A percentile compares a stretch with the other conserved stretches of the same genome.
Conservation (phyloP, 2,113 vertebrate species). For the Callopanchax toddi region DNA sequence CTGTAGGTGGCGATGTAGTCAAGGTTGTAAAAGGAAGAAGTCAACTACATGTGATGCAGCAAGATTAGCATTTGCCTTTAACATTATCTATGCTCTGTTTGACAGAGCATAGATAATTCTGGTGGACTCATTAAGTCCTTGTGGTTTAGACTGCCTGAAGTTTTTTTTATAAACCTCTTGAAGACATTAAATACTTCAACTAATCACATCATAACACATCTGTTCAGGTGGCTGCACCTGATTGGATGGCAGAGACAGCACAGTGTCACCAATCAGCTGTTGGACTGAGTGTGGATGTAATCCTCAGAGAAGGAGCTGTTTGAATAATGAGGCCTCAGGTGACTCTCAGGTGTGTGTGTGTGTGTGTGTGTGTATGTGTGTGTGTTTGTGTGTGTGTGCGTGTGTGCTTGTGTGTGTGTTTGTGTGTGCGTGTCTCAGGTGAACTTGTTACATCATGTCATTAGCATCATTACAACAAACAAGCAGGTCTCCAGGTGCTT, state of each 20-base stretch:
- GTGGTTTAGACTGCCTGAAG: no score
- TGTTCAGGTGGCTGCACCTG: not conserved
- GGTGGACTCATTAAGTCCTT: no score
- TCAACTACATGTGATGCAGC: no score
- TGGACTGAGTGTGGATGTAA: conserved; percentile 5
- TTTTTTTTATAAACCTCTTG: no score
- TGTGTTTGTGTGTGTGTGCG: conserved; percentile 16
- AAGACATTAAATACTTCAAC: not conserved
- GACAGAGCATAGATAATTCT: no score
- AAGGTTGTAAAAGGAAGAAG: no score
- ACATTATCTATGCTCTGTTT: no score
- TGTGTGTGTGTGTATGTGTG: conserved; percentile 19
- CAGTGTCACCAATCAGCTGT: conserved; percentile 28
- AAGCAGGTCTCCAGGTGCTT: conserved; percentile 38
- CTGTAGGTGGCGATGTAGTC: no score
- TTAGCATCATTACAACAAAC: conserved; percentile 71
- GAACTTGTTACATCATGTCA: conserved; percentile 67
- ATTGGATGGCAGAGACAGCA: conserved; percentile 13
- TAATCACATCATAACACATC: not conserved
- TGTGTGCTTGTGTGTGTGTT: conserved; percentile 11
- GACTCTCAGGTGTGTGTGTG: conserved; percentile 18
- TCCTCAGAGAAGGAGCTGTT: conserved; percentile 37
- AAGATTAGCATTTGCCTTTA: no score
- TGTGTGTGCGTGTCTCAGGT: conserved; percentile 34
- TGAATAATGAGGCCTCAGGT: conserved; percentile 65